A percentile compares a stretch with the other conserved stretches of the same genome.
Evolutionary conservation across 2,797 vertebrate genomes (phyloP).

Genomic region (Schizopygopsis malacanthus): DNA sequence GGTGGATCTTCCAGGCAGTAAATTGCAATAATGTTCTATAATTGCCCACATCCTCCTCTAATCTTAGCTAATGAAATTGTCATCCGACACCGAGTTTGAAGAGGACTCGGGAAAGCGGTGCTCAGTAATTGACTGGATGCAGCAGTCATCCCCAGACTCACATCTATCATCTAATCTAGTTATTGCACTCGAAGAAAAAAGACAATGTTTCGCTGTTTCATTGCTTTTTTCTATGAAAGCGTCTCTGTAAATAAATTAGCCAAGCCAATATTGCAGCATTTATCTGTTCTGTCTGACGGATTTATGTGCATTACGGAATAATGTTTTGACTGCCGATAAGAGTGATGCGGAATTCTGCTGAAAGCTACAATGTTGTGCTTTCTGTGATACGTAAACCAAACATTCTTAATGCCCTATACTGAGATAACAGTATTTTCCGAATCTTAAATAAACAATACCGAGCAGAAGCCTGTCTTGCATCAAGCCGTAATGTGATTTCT

Average conservation of each 20-base stretch:
- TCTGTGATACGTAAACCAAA: conserved; percentile 21
- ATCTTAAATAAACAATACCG: conserved; percentile 20
- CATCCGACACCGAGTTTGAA: conserved; percentile 72
- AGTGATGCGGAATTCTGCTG: conserved; percentile 19
- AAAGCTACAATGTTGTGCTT: conserved; percentile 24
- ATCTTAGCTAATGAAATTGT: conserved; percentile 82
- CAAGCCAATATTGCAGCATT: conserved; percentile 56
- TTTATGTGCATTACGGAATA: conserved; percentile 46
- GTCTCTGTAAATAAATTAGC: conserved; percentile 61
- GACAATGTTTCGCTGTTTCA: conserved; percentile 68
- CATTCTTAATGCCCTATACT: conserved; percentile 7
- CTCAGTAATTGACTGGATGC: conserved; percentile 73
- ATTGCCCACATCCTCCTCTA: conserved; percentile 72
- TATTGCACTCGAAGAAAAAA: conserved; percentile 72
- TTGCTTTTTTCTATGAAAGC: conserved; percentile 67
- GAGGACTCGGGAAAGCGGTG: conserved; percentile 66
- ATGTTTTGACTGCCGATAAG: conserved; percentile 44
- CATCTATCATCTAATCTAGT: conserved; percentile 75
- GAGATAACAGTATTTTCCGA: conserved; percentile 29
- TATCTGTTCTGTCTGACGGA: conserved; percentile 62
- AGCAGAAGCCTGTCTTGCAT: conserved; percentile 2
- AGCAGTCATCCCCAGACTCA: conserved; percentile 68
- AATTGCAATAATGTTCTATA: conserved; percentile 72
- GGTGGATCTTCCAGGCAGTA: conserved; percentile 67
- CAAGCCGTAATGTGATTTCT: neutral